These are phyloP conservation scores for Phoronis australis DNA, from an alignment of 2,888 invertebrate species.

Conservation along the genomic window DNA sequence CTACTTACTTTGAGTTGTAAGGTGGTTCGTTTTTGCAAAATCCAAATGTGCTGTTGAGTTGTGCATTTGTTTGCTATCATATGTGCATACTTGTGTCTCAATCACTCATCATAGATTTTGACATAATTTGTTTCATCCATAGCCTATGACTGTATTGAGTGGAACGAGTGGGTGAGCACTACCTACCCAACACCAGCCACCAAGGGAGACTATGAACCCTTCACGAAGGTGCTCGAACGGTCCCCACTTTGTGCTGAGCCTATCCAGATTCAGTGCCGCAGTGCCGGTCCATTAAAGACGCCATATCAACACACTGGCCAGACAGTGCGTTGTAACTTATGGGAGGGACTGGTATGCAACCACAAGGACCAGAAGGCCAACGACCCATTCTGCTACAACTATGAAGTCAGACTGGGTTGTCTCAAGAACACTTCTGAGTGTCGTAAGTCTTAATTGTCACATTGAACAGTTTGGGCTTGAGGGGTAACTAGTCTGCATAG, in stretches of 20 bases:
- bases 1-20: no score
- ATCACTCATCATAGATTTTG: no score
- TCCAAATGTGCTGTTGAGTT: no score
- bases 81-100: no score
- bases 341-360: constrained; percentile 2
- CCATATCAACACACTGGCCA: background rate
- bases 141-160: constrained; percentile 31
- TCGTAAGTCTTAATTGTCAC: no score
- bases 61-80: no score
- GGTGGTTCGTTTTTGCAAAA: no score
- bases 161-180: constrained; percentile 40
- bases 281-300: background rate
- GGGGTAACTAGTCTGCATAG: no score
- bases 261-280: constrained; percentile 16
- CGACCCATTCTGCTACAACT: constrained; percentile 27
- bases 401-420: constrained; percentile 34
- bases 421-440: constrained; percentile 29
- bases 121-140: no score
- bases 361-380: constrained; percentile 14
- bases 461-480: no score
- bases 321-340: constrained; percentile 3
- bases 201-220: constrained; percentile 38
- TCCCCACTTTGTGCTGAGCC: constrained; percentile 30
- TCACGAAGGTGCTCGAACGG: constrained; percentile 25
- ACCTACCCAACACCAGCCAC: constrained; percentile 25